Base-by-base conservation (phyloP, 2,113 vertebrate species). In the Ceyx cyanopectus region DNA sequence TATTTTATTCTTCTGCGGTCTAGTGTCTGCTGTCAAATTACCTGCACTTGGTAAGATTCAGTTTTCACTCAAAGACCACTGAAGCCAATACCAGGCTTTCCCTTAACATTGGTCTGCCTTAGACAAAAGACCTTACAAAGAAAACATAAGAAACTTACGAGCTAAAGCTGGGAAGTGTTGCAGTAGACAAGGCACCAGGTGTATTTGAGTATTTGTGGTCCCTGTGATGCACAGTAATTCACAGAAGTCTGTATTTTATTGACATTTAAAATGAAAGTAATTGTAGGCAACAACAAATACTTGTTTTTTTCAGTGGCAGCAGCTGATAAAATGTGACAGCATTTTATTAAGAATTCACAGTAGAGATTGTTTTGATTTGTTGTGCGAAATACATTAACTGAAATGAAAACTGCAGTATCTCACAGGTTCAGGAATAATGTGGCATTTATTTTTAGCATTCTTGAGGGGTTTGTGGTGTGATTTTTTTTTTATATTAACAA, bases 281-380 rank as follows among this genome's bases (percentile, higher is more conserved):
- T 56, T 63, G 32, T 63, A 80, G 20, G 22, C 66, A 90, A 46
- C 46, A 73, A 50, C 18, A 69, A 85, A 80, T 24, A 60, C 61
- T 89, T 87, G 53, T 22, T 70, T 87, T 86, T 86, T 63, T 27
- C 51, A 81, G 5, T 66, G 27, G 22, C 50, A 78, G 29, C 63
- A 81, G 56, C 51, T 83, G 67, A 81, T 72, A 66, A 72, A 93
- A 79, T 34, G 23, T 32, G 56, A 67, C 58, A 46, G 37, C 50
- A 48, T 88, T 96, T 93, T 72, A 70, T 76, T 89, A 85, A 79
- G 53, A 84, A 92, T 27, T 30, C 48, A 75, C 51, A 48, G 32
- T 1, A 37, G 8, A 81, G 45, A 30, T 56, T 85, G 54, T 60
- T 90, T 87, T 82, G 56, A 29, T 82, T 65, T 77, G 10, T 58